Evolutionary conservation across 2,113 vertebrate species (phyloP), one percentile per base, ranked within the genome.

Genomic region (human): DNA sequence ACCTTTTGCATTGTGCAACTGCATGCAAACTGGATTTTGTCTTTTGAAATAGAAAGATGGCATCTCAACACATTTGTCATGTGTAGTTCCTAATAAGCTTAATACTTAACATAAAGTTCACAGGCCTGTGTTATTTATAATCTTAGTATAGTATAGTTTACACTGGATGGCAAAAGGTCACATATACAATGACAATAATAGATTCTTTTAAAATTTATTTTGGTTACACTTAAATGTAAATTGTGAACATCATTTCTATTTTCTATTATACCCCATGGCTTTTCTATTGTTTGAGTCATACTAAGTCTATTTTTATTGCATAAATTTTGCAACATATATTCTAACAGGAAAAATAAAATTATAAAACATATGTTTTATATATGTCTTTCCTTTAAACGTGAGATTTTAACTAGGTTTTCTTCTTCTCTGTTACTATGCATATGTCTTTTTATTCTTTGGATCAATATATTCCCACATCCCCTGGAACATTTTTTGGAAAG

Each of bases 401-500:
- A 43, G 23, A 8, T 57, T 86, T 79, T 5, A 35, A 48, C 3
- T 6, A 52, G 6, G 5, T 92, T 82, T 59, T 32, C 9, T 75
- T 61, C 45, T 68, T 68, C 30, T 76, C 35, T 52, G 7, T 50
- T 68, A 27, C 3, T 23, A 1, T 38, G 18, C 6, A 0, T 5
- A 52, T 52, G 50, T 52, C 14, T n/a, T 0, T 32, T 12, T 25
- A 38, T 23, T 43, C 23, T 73, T 50, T n/a, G 10, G 2, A 48
- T 73, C 10, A 8, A 0, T 38, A 64, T 38, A 2, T 40, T 25
- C 30, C 48, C 23, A 43, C 10, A 48, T 70, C 25, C 17, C 43
- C 48, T 11, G 8, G 11, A 59, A 70, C 16, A 6, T 76, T 75
- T 52, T 40, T 30, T 59, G 27, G 57, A 20, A 81, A 45, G 16